Percentiles rank a stretch among this genome's conserved stretches.
phyloP scores from a whole-genome alignment of 2,113 vertebrate genomes.

The Cebus imitator region DNA sequence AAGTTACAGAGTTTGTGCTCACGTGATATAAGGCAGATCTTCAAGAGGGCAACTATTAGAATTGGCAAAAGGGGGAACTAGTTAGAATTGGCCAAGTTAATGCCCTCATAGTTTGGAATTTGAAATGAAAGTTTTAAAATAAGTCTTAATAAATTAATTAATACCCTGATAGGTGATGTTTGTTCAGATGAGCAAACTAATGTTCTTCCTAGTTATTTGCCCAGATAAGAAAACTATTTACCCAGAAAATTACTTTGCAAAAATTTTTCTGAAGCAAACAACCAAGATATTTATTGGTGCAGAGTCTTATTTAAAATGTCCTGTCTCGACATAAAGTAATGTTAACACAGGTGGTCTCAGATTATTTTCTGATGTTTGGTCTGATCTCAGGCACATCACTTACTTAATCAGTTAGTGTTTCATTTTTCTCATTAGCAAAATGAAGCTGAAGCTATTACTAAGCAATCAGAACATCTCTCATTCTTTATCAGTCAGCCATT shows the following conservation, averaged over 20 bases:
- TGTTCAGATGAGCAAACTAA: neutral
- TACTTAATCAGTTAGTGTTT: neutral
- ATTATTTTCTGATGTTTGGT: conserved; percentile 15
- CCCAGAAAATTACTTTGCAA: neutral
- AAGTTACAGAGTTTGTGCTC: neutral
- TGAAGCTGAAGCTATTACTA: neutral
- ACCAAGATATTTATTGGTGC: neutral
- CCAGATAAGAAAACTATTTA: neutral
- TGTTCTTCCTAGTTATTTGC: neutral
- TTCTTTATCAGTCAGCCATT: neutral
- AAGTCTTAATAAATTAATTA: neutral
- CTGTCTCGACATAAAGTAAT: conserved; percentile 8
- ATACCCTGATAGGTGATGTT: neutral
- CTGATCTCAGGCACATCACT: conserved; percentile 17
- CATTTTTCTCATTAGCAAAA: neutral
- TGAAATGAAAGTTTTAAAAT: neutral
- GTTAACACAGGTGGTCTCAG: neutral
- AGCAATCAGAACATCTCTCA: neutral
- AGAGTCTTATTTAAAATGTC: conserved; percentile 39
- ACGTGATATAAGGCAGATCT: neutral
- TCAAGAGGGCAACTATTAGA: neutral
- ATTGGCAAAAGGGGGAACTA: neutral
- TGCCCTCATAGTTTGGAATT: neutral
- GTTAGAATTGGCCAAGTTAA: neutral
- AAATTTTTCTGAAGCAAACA: neutral